Evolutionary conservation across 2,888 invertebrate genomes (phyloP), one percentile per base, ranked within the genome.

Genomic region (Hyppa rectilinea): DNA sequence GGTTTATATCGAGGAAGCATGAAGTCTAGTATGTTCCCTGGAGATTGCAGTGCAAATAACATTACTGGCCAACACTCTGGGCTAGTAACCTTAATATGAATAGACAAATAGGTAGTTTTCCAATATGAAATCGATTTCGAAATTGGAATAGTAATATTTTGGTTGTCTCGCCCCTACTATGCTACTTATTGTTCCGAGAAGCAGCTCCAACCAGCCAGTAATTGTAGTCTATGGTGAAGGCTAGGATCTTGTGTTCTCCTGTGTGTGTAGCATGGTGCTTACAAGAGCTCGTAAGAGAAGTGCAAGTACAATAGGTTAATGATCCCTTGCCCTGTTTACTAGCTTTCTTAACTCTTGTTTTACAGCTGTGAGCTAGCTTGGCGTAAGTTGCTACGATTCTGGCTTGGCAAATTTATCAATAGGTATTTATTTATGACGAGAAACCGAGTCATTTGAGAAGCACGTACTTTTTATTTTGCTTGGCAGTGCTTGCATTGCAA

Each of bases 1-100:
- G 45, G 59, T 59, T 59, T 58, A 38, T 36, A 62, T 53, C 52
- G 50, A 47, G 31, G 47, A n/a, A 47, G 23, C 23, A 68, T 34
- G 4, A 23, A 64, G 20, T 45, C 43, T 55, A 49, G 74, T 36
- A 59, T 17, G 26, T 29, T n/a, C 10, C 20, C 40, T 55, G 40
- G 49, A 63, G 40, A 31, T 31, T 74, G 23, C 36, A 55, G 23
- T 53, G 55, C 36, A 49, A 69, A 70, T 69, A 26, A 31, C 60
- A 60, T 69, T 53, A 60, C 53, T 62, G 12, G 40, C 38, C n/a
- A 31, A 38, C 14, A n/a, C 45, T 70, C 49, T 60, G 36, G 5
- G 10, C 40, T 38, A 34, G n/a, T 23, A 45, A 12, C 9, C n/a
- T 66, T 17, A 29, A 43, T 43, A 6, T 9, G 36, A 76, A 59